Evolutionary conservation across 2,888 invertebrate species (phyloP).

Genomic region (Cephus runcator): DNA sequence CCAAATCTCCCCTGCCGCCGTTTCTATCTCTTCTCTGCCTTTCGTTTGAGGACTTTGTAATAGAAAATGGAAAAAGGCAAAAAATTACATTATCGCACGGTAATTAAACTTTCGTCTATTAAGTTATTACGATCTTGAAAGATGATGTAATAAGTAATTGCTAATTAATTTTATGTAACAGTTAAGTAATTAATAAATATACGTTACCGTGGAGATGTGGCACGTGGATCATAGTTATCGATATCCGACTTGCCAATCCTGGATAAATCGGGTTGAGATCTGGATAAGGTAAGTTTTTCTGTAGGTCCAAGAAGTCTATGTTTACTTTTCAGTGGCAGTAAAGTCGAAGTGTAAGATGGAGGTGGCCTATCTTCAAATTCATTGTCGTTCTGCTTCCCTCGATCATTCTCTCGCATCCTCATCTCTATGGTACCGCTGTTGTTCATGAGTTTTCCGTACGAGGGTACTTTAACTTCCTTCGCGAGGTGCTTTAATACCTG

Average conservation of each 20-base stretch:
- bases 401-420: conserved; percentile 53
- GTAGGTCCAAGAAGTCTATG: conserved; percentile 55
- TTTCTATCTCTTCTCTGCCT: conserved; percentile 71
- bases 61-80: background rate
- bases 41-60: conserved; percentile 68
- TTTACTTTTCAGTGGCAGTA: conserved; percentile 58
- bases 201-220: conserved; percentile 56
- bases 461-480: conserved; percentile 74
- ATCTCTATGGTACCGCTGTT: conserved; percentile 54
- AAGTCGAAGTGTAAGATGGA: conserved; percentile 53
- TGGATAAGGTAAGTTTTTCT: conserved; percentile 76
- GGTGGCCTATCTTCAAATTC: conserved; percentile 54
- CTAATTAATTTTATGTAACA: too few relatives aligned
- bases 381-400: conserved; percentile 51
- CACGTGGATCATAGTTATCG: conserved; percentile 56
- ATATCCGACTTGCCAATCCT: conserved; percentile 66
- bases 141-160: background rate
- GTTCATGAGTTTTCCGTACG: conserved; percentile 50
- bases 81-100: background rate
- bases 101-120: background rate
- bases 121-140: background rate
- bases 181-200: background rate
- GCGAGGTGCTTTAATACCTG: conserved; percentile 83
- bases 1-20: conserved; percentile 71
- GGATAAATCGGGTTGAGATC: conserved; percentile 87